Base-by-base conservation (phyloP, 2,797 vertebrate genomes). In the Mormyrus proboscirostris region DNA sequence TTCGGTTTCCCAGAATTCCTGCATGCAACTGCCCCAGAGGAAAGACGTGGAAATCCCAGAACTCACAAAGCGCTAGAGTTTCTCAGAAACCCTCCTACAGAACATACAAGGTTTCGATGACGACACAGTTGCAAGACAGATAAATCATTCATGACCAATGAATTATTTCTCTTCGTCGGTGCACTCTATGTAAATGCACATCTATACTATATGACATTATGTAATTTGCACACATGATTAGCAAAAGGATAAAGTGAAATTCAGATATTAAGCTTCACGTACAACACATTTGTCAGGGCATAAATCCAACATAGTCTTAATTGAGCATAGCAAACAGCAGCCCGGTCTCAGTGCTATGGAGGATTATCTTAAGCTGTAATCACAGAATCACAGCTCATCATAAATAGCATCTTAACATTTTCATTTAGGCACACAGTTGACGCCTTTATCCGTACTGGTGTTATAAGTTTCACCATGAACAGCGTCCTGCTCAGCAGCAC, bases 41-140 rank as follows among this genome's bases (percentile, higher is more conserved):
- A 82, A 19, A 87, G 82, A 57, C 79, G 87, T 86, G 89, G 89
- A 57, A 51, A 57, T 12, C 50, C 51, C 73, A 44, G 89, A 90
- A 44, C 49, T 62, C n/a, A 38, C 47, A 88, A 51, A 91, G 88
- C 86, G 86, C 88, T 88, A 1, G 62, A 87, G 89, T 89, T 86
- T 87, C 88, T 85, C 86, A 85, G 87, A 89, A 88, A 90, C 88
- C 91, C 14, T 19, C 85, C 53, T n/a, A 38, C 53, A 38, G 53
- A 19, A 57, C 33, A 87, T 19, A 55, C 49, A 33, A 87, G 29
- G 50, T 38, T 53, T 29, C 33, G 38, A 87, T 87, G 84, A 86
- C 25, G 50, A 59, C 16, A 41, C 6, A 2, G 16, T n/a, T 33
- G 51, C 33, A 57, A 33, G 33, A 50, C 82, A 29, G 44, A 51